Percentiles rank a stretch among this genome's conserved stretches.
phyloP scores from a whole-genome alignment of 1,140 invertebrate genomes.

The Brachionus calyciflorus region DNA sequence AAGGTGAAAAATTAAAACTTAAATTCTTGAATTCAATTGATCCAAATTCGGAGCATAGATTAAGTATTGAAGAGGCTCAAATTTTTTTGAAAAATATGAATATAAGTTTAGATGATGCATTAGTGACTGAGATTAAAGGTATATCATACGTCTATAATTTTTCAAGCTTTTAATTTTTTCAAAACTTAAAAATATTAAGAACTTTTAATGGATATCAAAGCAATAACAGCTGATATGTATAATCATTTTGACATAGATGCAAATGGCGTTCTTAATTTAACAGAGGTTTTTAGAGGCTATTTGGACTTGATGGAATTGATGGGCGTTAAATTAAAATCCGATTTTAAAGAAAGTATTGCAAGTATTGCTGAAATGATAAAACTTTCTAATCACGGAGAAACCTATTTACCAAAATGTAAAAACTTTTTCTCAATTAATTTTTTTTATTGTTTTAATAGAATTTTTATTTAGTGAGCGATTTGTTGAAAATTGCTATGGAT shows the following conservation, averaged over 20 bases:
- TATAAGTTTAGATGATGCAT: slow-evolving; percentile 30
- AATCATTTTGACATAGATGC: background rate
- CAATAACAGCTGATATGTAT: slow-evolving; percentile 18
- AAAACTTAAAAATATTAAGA: no score
- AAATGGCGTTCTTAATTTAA: background rate
- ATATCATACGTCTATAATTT: no score
- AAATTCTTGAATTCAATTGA: slow-evolving; percentile 42
- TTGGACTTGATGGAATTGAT: slow-evolving; percentile 1
- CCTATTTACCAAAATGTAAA: slow-evolving; percentile 35
- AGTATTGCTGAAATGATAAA: slow-evolving; percentile 41
- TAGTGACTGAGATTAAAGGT: slow-evolving; percentile 44
- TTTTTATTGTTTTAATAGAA: background rate
- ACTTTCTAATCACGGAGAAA: slow-evolving; percentile 26
- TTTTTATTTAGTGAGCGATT: background rate
- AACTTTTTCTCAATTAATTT: background rate
- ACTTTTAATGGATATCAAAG: slow-evolving; percentile 24
- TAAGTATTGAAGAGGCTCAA: slow-evolving; percentile 32
- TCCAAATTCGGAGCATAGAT: slow-evolving; percentile 12
- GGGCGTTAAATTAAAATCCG: slow-evolving; percentile 24
- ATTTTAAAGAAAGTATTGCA: slow-evolving; percentile 35
- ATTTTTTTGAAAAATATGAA: slow-evolving; percentile 7
- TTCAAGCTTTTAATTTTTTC: no score
- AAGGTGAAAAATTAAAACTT: slow-evolving; percentile 10
- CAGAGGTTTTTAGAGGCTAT: slow-evolving; percentile 23
- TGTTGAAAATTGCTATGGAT: background rate